Evolutionary conservation across 2,888 invertebrate species (phyloP), one percentile per base, ranked within the genome.

Genomic region (Caenorhabditis becei): DNA sequence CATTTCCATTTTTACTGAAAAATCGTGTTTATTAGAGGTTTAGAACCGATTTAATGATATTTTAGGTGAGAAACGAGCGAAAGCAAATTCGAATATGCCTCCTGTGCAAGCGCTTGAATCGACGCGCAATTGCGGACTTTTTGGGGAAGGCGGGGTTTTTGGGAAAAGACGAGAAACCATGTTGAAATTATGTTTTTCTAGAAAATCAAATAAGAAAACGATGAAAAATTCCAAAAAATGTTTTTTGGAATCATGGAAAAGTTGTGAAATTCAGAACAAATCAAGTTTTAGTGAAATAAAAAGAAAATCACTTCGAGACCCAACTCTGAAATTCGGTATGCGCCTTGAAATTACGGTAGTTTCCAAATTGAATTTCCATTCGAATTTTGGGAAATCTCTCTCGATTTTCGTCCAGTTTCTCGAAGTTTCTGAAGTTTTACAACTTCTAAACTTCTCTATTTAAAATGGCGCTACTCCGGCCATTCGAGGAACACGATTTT

Each of bases 1-100:
- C 81, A 81, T 81, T 16, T 65, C 81, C 80, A 80, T 80, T 56
- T 71, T 75, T 26, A 14, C 53, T 35, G 41, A 35, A 72, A 72
- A 58, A 28, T 7, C 4, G 23, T 41, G n/a, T 23, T 44, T 44
- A 53, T 23, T 23, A 18, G 5, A 41, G 10, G 32, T n/a, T n/a
- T 10, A 32, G 32, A 26, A n/a, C 49, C 11, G 11, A 11, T 28
- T 66, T 26, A 3, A 18, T 28, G 10, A 10, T n/a, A 11, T 56
- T 63, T 63, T 24, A 49, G 49, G 23, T 37, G 49, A 2, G 23
- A 72, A 35, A n/a, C 10, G 44, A 59, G n/a, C 0, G 26, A 37
- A 63, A 49, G 23, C 11, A 53, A 49, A 72, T 78, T 77, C 77
- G 67, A 77, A 77, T 54, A 37, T 20, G 7, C 26, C 20, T 14